Conservation (phyloP, 1,140 invertebrate species). For the Lanistes nyassanus region DNA sequence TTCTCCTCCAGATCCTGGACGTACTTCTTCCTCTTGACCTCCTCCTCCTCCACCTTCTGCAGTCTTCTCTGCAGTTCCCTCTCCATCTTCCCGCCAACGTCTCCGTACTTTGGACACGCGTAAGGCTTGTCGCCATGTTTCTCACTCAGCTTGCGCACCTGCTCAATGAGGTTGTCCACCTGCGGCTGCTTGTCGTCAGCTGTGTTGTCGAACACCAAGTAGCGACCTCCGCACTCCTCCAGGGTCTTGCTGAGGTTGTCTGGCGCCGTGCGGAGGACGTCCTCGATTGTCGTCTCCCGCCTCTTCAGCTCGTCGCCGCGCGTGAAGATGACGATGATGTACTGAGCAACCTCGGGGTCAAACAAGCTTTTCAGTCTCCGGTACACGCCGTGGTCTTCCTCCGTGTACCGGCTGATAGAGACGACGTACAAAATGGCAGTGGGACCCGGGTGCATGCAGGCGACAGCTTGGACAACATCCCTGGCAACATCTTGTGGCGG, state of each 20-base stretch:
- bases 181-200: constrained; percentile 2
- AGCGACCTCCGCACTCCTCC: constrained; percentile 11
- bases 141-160: background rate
- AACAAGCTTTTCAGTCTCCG: constrained; percentile 22
- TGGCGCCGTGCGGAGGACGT: background rate
- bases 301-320: constrained; percentile 10
- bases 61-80: background rate
- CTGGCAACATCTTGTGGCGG: constrained; percentile 11
- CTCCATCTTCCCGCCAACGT: constrained; percentile 15
- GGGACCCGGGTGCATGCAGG: constrained; percentile 31
- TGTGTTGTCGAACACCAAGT: constrained; percentile 17
- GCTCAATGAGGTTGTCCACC: constrained; percentile 5
- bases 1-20: background rate
- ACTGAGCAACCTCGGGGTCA: constrained; percentile 22
- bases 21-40: background rate
- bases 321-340: constrained; percentile 31
- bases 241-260: constrained; percentile 6
- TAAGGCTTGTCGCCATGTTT: background rate
- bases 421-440: constrained; percentile 28
- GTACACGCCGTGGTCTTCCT: constrained; percentile 27
- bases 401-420: constrained; percentile 24
- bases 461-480: constrained; percentile 32
- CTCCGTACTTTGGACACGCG: background rate
- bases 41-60: constrained; percentile 13
- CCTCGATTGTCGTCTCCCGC: background rate